These are phyloP conservation scores for Hermaeophaga mercurialis DNA, from an alignment of 2,888 invertebrate genomes.

Conservation along the genomic window DNA sequence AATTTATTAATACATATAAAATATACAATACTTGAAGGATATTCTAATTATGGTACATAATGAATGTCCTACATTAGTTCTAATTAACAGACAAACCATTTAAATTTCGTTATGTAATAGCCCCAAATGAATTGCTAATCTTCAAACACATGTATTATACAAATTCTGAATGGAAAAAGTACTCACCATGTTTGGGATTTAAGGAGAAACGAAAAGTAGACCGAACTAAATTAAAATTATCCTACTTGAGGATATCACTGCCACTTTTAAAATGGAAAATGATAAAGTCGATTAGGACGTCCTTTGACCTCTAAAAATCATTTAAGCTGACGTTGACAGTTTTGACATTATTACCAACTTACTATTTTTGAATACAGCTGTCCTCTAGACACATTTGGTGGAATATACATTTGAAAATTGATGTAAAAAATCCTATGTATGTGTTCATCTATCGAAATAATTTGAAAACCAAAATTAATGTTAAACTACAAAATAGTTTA, in stretches of 20 bases:
- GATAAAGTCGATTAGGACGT: slow-evolving; percentile 35
- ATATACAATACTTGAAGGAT: too few species aligned
- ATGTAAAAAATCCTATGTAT: too few species aligned
- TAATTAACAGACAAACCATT: background rate
- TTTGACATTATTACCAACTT: too few species aligned
- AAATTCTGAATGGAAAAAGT: slow-evolving; percentile 8
- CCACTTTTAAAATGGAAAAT: slow-evolving; percentile 26
- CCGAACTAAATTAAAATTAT: slow-evolving; percentile 4
- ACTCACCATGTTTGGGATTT: slow-evolving; percentile 11
- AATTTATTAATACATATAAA: too few species aligned
- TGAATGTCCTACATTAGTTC: background rate
- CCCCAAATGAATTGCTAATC: background rate
- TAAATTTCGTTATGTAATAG: background rate
- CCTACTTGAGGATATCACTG: slow-evolving; percentile 4
- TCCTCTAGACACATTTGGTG: too few species aligned
- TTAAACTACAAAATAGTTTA: too few species aligned
- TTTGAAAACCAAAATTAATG: too few species aligned
- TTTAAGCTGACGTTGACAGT: slow-evolving; percentile 15
- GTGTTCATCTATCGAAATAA: too few species aligned
- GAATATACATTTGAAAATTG: too few species aligned
- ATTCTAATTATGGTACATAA: too few species aligned
- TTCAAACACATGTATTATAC: background rate
- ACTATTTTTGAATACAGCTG: too few species aligned
- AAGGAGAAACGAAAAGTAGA: background rate
- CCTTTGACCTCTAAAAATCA: slow-evolving; percentile 37